phyloP scores from a whole-genome alignment of 2,888 invertebrate genomes.

The Amitus sp. region DNA sequence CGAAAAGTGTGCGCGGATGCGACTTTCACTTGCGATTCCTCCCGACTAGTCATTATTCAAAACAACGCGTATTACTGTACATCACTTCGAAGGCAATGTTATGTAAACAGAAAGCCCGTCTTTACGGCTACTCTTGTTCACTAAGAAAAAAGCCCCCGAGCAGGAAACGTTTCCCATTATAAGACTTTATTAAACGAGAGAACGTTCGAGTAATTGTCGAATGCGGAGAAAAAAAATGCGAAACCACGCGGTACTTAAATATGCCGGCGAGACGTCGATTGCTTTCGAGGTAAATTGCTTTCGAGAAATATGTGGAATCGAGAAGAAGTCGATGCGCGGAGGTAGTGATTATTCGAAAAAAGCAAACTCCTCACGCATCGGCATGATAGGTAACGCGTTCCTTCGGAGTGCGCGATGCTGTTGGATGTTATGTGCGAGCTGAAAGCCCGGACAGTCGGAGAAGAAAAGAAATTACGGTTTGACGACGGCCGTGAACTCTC shows the following conservation, averaged over 20 bases:
- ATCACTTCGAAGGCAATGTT: no score
- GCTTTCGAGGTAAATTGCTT: not conserved
- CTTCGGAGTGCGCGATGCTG: slow-evolving; percentile 7
- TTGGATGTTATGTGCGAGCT: slow-evolving; percentile 17
- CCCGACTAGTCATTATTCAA: not conserved
- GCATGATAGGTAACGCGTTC: slow-evolving; percentile 9
- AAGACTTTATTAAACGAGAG: not conserved
- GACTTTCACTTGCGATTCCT: slow-evolving; percentile 2
- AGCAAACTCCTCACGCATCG: slow-evolving; percentile 1
- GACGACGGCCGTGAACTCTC: slow-evolving; percentile 36
- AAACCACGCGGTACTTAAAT: not conserved
- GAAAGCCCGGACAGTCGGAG: slow-evolving; percentile 25
- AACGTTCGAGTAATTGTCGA: not conserved
- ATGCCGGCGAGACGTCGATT: not conserved
- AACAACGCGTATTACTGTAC: not conserved
- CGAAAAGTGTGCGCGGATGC: no score
- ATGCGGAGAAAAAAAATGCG: not conserved
- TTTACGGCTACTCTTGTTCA: not conserved
- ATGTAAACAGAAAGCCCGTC: not conserved
- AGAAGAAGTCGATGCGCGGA: no score
- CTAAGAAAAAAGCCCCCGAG: not conserved
- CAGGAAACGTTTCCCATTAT: not conserved
- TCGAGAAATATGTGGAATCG: slow-evolving; percentile 2
- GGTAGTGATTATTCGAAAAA: slow-evolving; percentile 2
- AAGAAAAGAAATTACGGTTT: slow-evolving; percentile 25